Evolutionary conservation across 2,888 invertebrate species (phyloP), one percentile per base, ranked within the genome.

Genomic region (Agonopterix subpropinquella): DNA sequence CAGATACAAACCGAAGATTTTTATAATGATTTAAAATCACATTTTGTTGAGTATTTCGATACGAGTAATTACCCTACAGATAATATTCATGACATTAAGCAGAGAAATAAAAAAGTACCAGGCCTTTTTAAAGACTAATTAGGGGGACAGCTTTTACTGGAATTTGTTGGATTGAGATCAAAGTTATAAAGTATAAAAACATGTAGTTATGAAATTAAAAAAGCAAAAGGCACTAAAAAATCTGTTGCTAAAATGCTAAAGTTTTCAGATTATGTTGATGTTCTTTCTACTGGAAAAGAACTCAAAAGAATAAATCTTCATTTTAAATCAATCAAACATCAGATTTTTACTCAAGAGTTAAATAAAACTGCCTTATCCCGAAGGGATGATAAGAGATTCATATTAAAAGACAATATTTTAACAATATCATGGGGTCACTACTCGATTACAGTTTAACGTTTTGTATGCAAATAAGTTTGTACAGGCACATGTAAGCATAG

Each of bases 101-200:
- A 11, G 46, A 36, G 28, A 8, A 53, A 55, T 43, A 44, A 43
- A 10, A 55, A 50, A 51, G 42, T 52, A 36, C 54, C 52, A 7
- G 54, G 54, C 1, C 43, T 42, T 44, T 52, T 53, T 39, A 53
- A 55, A 42, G 53, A 55, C 47, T 53, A 55, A 44, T 43, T 55
- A 48, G 50, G 50, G 13, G 53, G 51, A 11, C 43, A 53, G 11
- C 36, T 55, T 4, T 52, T 55, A 41, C 28, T 48, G 8, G 51
- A 53, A 44, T 53, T 53, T 45, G 47, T 48, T 1, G 55, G 55
- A 3, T 45, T 55, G 13, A 43, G 55, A 47, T 50, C 53, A 10
- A 55, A 55, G 44, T 39, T 54, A 11, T 54, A 53, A 13, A 51
- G 51, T 41, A 53, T 50, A 13, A 47, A 49, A 1, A 45, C 36